These are phyloP conservation scores for Catagonus wagneri DNA, from an alignment of 2,113 vertebrate genomes.

Conservation along the genomic window DNA sequence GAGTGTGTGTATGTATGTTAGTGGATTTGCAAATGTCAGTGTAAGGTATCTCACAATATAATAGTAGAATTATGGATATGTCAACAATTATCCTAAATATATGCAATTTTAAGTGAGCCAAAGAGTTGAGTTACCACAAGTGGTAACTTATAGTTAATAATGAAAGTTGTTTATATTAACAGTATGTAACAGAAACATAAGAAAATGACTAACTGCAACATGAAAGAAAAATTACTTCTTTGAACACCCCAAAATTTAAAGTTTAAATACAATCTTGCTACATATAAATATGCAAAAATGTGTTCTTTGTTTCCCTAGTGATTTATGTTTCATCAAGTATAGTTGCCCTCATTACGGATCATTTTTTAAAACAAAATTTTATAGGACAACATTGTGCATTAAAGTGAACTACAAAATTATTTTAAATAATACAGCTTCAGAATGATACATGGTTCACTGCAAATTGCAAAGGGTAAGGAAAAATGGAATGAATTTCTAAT, in stretches of 20 bases:
- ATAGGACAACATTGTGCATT: not conserved
- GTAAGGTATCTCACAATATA: not conserved
- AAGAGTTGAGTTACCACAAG: not conserved
- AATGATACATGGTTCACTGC: conserved; percentile 11
- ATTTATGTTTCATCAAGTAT: not conserved
- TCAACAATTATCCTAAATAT: not conserved
- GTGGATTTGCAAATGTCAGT: not conserved
- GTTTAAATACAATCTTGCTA: not conserved
- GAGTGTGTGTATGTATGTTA: not conserved
- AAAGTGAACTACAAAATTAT: conserved; percentile 14
- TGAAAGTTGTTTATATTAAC: conserved; percentile 36
- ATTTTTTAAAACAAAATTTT: conserved; percentile 28
- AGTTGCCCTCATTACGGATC: not conserved
- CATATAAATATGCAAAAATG: not conserved
- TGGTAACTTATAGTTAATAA: not conserved
- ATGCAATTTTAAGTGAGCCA: not conserved
- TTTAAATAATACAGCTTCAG: conserved; percentile 11
- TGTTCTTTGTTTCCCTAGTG: not conserved
- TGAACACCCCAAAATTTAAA: not conserved
- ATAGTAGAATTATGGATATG: not conserved
- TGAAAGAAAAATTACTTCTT: conserved; percentile 17
- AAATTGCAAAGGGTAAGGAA: conserved; percentile 38
- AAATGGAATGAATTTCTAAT: conserved; percentile 50
- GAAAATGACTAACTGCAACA: not conserved
- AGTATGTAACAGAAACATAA: not conserved